Base-by-base conservation (phyloP, 1,140 invertebrate genomes). In the Drosophila auraria region DNA sequence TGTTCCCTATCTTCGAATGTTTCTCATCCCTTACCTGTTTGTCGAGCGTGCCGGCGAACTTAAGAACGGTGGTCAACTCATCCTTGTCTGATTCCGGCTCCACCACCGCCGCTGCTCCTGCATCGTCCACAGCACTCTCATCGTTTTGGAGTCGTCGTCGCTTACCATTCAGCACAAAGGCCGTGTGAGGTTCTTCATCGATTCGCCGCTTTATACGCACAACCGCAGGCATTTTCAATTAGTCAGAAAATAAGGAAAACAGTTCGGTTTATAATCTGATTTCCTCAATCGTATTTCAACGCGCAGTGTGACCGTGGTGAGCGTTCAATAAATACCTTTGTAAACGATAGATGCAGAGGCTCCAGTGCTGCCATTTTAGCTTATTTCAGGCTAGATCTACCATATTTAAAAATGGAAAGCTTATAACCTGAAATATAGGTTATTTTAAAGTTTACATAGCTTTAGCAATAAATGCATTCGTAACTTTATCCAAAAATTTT, bases 91-190 rank as follows among this genome's bases (percentile, higher is more conserved):
- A 56, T 25, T 65, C 58, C 33, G 33, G 15, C 23, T 53, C 57
- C 33, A 7, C 44, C 54, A 42, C 57, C 54, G 36, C 36, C 53
- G 15, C 27, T 44, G 40, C 12, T 33, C 58, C 66, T 33, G 57
- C 50, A 15, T 76, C 57, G 45, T 65, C 73, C 14, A 25, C 23
- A 27, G 58, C 12, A 25, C 62, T 68, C 23, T 59, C 70, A 30
- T 89, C 81, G 54, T 89, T 69, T 5, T 91, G 92, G 30, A 90
- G 70, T 12, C 94, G 95, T 50, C 92, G 90, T 25, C 93, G 92
- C 87, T 95, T 95, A 73, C 94, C 94, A 59, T 94, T 94, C 20
- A 95, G 84, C 45, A 95, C 80, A 56, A 95, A 92, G 14, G 94
- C 93, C 74, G 94, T 93, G 57, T 93, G 90, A 2, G 95, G 94